These are phyloP conservation scores for Lasioglossum villosulum DNA, from an alignment of 2,888 invertebrate genomes.

Conservation along the genomic window DNA sequence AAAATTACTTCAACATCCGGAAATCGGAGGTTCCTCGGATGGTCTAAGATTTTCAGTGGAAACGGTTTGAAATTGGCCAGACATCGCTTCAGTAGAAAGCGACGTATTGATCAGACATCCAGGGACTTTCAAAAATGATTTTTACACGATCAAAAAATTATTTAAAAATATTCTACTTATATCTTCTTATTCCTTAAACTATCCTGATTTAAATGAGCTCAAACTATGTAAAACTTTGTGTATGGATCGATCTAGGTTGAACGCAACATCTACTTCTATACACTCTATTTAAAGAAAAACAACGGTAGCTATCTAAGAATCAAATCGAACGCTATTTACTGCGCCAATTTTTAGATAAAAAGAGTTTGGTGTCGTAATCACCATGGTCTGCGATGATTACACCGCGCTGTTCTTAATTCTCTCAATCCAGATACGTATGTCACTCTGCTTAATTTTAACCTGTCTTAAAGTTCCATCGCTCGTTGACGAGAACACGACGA, in stretches of 20 bases:
- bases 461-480: background rate
- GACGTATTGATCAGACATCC: background rate
- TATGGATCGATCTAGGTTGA: too few species aligned
- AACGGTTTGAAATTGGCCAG: conserved; percentile 14
- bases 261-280: too few species aligned
- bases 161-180: too few species aligned
- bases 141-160: too few species aligned
- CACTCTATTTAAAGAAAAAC: too few species aligned
- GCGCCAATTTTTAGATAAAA: background rate
- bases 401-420: background rate
- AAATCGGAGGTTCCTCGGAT: too few species aligned
- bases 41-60: too few species aligned
- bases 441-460: background rate
- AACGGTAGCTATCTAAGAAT: background rate
- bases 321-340: background rate
- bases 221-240: too few species aligned
- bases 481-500: background rate
- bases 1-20: too few species aligned
- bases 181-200: too few species aligned
- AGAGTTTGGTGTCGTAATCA: background rate
- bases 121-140: background rate
- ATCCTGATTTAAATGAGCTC: too few species aligned
- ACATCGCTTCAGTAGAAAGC: background rate
- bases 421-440: background rate
- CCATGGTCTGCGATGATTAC: background rate